Conservation (phyloP, 2,113 vertebrate genomes). For the Alectura lathami region DNA sequence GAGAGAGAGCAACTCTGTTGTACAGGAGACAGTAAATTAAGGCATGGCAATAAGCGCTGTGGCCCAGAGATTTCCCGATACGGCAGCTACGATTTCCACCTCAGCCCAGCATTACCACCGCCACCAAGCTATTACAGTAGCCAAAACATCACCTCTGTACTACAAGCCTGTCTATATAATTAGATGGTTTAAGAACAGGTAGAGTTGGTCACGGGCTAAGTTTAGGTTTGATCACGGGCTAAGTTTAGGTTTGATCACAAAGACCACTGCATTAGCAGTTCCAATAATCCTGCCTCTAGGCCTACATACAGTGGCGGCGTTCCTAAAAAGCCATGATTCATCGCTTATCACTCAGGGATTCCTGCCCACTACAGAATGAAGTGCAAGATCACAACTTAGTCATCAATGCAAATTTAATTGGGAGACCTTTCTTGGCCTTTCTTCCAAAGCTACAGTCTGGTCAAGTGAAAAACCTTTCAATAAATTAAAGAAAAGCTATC, state of each 20-base stretch:
- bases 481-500: not conserved
- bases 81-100: not conserved
- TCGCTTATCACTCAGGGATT: not conserved
- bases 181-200: not conserved
- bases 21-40: not conserved
- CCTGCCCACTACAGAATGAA: not conserved
- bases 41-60: not conserved
- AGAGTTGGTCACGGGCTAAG: not conserved
- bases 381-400: not conserved
- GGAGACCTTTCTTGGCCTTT: slow-evolving; percentile 22
- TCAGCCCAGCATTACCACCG: not conserved
- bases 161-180: not conserved
- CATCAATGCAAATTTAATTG: not conserved
- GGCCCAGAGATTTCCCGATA: not conserved
- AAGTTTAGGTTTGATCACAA: not conserved
- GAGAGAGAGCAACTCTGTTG: not conserved
- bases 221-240: not conserved
- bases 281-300: not conserved
- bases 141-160: not conserved
- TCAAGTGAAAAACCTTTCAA: not conserved
- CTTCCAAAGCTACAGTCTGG: not conserved
- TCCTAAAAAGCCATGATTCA: slow-evolving; percentile 40
- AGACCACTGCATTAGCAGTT: not conserved
- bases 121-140: not conserved
- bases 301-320: not conserved